Base-by-base conservation (phyloP, 2,797 vertebrate genomes). In the Loriculus beryllinus region DNA sequence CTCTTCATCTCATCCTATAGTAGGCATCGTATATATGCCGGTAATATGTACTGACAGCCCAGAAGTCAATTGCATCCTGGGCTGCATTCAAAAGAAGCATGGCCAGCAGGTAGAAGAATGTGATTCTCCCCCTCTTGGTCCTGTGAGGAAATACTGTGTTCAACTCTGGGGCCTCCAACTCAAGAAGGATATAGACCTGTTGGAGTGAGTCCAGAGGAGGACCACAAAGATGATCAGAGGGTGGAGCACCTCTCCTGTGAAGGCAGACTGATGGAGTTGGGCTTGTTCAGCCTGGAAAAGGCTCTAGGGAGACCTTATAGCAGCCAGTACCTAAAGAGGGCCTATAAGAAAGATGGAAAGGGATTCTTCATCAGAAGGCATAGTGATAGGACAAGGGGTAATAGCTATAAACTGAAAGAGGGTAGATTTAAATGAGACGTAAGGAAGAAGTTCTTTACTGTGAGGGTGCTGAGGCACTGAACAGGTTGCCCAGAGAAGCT, bases 1-100 rank as follows among this genome's bases (percentile, higher is more conserved):
- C 4, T 20, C 26, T 56, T 82, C 9, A 35, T 51, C 9, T 52
- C 29, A n/a, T 72, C 47, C 31, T 65, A 2, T 67, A 49, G n/a
- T 51, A 31, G 35, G 14, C 43, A 26, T n/a, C 1, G 1, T 4
- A 3, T 35, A 52, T 23, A 14, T 35, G 64, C 47, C 1, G 4
- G 14, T 43, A 86, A 2, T 5, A 35, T 49, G 48, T 5, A 2
- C 22, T 80, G 18, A 10, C 29, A 57, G 49, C 37, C 18, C 59
- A 39, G 69, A 88, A 15, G 20, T 15, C 7, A 56, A 0, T 31
- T 0, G 0, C 5, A 7, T 86, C 25, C 51, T 64, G 25, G 40
- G 31, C 49, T 86, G 20, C 43, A 20, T 72, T 72, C 28, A 40
- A 42, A 67, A 37, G 35, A 43, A 67, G 14, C 5, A 8, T 29